Base-by-base conservation (phyloP, 2,888 invertebrate genomes). In the Apantesis nais region DNA sequence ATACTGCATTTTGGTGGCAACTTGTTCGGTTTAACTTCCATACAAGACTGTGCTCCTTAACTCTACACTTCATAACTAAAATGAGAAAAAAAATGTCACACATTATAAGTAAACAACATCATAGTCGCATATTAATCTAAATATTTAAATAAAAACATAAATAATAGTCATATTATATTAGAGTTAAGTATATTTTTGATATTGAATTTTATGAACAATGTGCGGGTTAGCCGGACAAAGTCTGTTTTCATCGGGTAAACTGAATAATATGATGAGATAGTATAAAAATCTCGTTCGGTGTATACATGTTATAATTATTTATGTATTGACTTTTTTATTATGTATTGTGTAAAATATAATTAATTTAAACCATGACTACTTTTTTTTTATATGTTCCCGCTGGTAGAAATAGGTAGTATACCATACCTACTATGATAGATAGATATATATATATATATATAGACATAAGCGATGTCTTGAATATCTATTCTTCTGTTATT, bases 271-370 rank as follows among this genome's bases (percentile, higher is more conserved):
- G 29, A n/a, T 22, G 25, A 61, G 44, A 55, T n/a, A n/a, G 58
- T 44, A 25, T 44, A 64, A 34, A 12, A 60, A 69, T 44, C 60
- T 60, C 39, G n/a, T n/a, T n/a, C n/a, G n/a, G n/a, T n/a, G n/a
- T n/a, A 12, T 39, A 34, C n/a, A 16, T 44, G 62, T 68, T 39
- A 68, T 62, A 19, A 65, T 60, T 73, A 70, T 80, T 73, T 75
- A 66, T 80, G 68, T 78, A 78, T 73, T 78, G 73, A 78, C 25
- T 74, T 67, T 79, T 34, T 48, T 48, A 48, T 22, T 77, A 74
- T 72, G 22, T 73, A 76, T 63, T 74, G 72, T 78, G 68, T 80
- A 75, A 78, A 78, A 70, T 80, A 80, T 75, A 73, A 37, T 1
- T 72, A 69, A 78, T 55, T 44, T 44, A 31, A 41, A 58, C 14